Conservation (phyloP, 2,888 invertebrate genomes). For the Hydropsyche betteni region DNA sequence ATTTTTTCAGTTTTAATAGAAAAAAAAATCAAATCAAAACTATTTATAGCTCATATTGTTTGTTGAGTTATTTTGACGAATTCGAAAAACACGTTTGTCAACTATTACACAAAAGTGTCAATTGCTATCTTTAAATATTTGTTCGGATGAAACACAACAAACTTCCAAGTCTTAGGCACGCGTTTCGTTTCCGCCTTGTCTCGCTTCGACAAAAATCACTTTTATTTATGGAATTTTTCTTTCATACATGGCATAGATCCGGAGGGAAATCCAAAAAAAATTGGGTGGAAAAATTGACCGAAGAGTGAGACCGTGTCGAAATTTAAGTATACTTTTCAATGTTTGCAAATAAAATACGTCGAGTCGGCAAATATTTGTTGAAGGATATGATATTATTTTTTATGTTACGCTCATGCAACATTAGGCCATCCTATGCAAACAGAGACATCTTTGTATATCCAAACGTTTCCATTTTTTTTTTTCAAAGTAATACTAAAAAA, state of each 20-base stretch:
- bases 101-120: conserved; percentile 2
- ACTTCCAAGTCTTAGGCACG: conserved; percentile 24
- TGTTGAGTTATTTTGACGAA: neutral
- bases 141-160: conserved; percentile 35
- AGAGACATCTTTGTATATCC: conserved; percentile 23
- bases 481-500: too few species aligned
- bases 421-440: conserved; percentile 22
- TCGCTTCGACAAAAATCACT: neutral
- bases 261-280: too few species aligned
- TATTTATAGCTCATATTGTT: too few species aligned
- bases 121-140: conserved; percentile 38
- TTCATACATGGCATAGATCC: too few species aligned
- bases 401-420: conserved; percentile 14
- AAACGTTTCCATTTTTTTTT: neutral
- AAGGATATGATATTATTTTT: conserved; percentile 45
- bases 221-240: too few species aligned
- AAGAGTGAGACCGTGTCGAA: neutral
- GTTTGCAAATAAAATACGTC: conserved; percentile 36
- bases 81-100: neutral
- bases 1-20: too few species aligned
- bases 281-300: too few species aligned
- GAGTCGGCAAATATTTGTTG: conserved; percentile 38
- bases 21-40: too few species aligned
- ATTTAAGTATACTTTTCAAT: conserved; percentile 24
- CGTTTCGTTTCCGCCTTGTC: conserved; percentile 15